Evolutionary conservation across 1,140 invertebrate species (phyloP).

Genomic region (Adelges cooleyi): DNA sequence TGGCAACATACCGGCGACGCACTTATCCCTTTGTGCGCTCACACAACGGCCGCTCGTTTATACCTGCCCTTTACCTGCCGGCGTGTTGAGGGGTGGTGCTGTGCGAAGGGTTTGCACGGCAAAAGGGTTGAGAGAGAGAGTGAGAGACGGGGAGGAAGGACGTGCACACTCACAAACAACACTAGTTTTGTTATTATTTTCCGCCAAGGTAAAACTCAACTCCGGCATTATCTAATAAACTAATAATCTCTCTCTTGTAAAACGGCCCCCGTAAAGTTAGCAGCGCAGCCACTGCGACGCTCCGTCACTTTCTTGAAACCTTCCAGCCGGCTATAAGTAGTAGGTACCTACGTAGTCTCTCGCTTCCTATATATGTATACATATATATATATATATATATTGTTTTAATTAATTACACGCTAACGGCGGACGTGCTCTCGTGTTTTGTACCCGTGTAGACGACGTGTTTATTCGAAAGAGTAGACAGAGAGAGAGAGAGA

Average conservation of each 20-base stretch:
- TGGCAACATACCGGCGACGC: constrained; percentile 1
- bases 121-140: background rate
- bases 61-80: background rate
- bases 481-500: too few relatives aligned
- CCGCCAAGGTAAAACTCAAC: background rate
- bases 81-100: too few relatives aligned
- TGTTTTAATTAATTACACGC: constrained; percentile 22
- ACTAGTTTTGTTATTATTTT: constrained; percentile 12
- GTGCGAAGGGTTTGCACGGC: too few relatives aligned
- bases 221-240: background rate
- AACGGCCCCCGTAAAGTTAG: background rate
- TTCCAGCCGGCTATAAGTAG: background rate
- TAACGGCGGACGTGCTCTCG: background rate
- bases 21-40: background rate
- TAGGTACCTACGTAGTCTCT: too few relatives aligned
- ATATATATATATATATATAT: background rate
- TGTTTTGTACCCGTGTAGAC: background rate
- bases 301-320: background rate
- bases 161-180: background rate
- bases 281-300: background rate
- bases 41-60: too few relatives aligned
- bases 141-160: background rate
- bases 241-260: background rate
- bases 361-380: background rate
- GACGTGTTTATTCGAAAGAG: background rate